Percentiles rank a stretch among this genome's conserved stretches.
phyloP scores from a whole-genome alignment of 2,113 vertebrate genomes.

The Alethe diademata region DNA sequence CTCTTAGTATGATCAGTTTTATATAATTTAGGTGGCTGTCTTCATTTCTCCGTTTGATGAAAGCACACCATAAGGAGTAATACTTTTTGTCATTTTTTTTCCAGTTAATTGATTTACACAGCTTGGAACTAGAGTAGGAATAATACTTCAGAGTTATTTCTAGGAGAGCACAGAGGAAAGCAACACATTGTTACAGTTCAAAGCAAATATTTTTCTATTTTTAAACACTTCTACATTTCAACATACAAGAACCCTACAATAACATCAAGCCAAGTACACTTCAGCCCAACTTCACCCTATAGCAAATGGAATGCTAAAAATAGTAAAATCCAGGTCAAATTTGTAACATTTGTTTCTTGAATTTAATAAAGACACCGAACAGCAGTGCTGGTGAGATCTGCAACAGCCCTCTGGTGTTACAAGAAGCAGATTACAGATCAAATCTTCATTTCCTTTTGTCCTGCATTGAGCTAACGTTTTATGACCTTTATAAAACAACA shows the following conservation, averaged over 20 bases:
- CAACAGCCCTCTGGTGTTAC: constrained; percentile 27
- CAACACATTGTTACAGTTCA: neutral
- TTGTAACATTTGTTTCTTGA: constrained; percentile 47
- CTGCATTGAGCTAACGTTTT: neutral
- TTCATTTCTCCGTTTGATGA: neutral
- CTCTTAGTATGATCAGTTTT: constrained; percentile 3
- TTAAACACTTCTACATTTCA: neutral
- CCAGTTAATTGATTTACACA: neutral
- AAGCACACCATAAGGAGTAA: neutral
- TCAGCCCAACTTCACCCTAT: neutral
- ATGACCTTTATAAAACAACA: neutral
- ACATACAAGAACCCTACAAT: neutral
- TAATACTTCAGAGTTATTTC: neutral
- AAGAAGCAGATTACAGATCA: constrained; percentile 44
- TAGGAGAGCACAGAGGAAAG: neutral
- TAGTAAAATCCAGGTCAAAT: constrained; percentile 7
- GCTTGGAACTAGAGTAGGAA: neutral
- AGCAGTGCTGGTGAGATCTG: constrained; percentile 8
- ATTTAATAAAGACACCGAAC: constrained; percentile 27
- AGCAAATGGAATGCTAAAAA: neutral
- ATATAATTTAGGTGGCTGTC: neutral
- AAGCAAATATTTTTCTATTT: neutral
- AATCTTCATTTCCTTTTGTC: constrained; percentile 47
- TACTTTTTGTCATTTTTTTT: neutral
- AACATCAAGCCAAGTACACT: neutral